Evolutionary conservation across 2,888 invertebrate genomes (phyloP), one percentile per base, ranked within the genome.

Genomic region (Harpagoxenus sublaevis): DNA sequence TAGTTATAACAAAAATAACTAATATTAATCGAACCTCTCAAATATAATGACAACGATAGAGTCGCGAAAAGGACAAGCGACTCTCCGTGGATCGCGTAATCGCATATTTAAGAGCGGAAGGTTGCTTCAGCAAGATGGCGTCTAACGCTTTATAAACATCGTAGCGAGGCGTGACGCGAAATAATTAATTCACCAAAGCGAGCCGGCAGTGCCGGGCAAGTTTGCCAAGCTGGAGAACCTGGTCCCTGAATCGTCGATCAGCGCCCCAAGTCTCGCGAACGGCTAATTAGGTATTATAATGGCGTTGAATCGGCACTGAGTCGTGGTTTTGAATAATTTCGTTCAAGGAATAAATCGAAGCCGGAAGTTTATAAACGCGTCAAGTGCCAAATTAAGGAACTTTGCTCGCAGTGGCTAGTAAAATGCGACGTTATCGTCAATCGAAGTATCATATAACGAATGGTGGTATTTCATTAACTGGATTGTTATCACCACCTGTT

Each of bases 261-360:
- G 92, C 88, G 84, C 82, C 81, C 78, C 85, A 57, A 84, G 85
- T 70, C 86, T 86, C 88, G 85, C 84, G 86, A 89, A 81, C 88
- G 88, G 88, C 90, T 92, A 94, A 93, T 93, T 93, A 93, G 93
- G 90, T 93, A 93, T 94, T 94, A 92, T 93, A 93, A 93, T 92
- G 91, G 88, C 90, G 87, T 66, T 86, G 89, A 88, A 92, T 89
- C 84, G 86, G 85, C 88, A 88, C 85, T 68, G 85, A 87, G 86
- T 86, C 70, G 81, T 70, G 85, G 73, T 65, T 84, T 71, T 74
- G 88, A 85, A 86, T 87, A 87, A 90, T 90, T 65, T 83, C 53
- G 81, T 74, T 39, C 81, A 39, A 74, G 78, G 78, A 89, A 90
- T 85, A 88, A 68, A 87, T 91, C 87, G 79, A 86, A 84, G 84